Percentiles rank a stretch among this genome's conserved stretches.
phyloP scores from a whole-genome alignment of 2,113 vertebrate species.

The Pipra filicauda region DNA sequence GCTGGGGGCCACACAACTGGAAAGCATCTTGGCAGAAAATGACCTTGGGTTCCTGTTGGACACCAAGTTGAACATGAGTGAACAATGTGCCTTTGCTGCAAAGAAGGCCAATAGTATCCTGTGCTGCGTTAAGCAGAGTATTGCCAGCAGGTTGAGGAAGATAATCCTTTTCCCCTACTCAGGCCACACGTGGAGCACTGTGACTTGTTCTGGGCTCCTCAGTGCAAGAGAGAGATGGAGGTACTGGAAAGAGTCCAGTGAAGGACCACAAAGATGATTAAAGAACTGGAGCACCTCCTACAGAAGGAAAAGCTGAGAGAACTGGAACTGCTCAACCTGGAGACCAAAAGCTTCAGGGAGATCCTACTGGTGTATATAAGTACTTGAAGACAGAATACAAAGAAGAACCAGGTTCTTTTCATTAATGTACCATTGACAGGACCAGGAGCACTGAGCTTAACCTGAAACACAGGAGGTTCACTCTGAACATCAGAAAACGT shows the following conservation, averaged over 20 bases:
- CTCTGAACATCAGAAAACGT: background rate
- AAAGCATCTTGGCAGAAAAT: background rate
- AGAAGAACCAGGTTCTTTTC: background rate
- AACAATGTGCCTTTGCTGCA: background rate
- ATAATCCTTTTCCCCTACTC: background rate
- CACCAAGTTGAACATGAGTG: background rate
- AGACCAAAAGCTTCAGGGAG: background rate
- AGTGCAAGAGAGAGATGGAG: background rate
- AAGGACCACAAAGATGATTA: background rate
- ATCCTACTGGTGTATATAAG: background rate
- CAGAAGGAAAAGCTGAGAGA: background rate
- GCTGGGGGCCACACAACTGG: rapidly evolving
- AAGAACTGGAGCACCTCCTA: background rate
- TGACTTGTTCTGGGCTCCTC: background rate
- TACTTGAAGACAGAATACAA: background rate
- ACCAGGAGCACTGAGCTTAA: background rate
- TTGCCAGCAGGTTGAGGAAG: background rate
- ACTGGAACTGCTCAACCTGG: background rate
- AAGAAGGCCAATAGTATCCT: background rate
- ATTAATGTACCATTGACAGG: background rate
- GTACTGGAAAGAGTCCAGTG: background rate
- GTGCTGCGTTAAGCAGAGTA: background rate
- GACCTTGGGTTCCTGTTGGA: background rate
- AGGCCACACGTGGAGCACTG: background rate
- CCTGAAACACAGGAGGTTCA: background rate